Evolutionary conservation across 30 jellyfish, hydroid and myxozoan genomes (phyloP).

Genomic region (Euphysa ruthae): DNA sequence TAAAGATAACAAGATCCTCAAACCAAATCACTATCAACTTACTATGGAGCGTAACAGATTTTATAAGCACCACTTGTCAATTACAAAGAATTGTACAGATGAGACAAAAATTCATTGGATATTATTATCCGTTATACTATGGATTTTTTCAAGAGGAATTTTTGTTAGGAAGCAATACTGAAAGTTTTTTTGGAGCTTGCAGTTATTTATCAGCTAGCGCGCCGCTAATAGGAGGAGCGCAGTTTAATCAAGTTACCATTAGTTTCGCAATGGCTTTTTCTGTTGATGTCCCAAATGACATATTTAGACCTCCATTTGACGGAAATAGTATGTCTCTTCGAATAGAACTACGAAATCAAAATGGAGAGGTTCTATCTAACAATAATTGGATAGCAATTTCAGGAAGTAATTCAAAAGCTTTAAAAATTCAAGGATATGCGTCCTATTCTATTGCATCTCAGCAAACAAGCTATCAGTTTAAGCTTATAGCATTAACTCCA

Average conservation of each 20-base stretch:
- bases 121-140: constrained; percentile 22
- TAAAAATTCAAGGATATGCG: constrained; percentile 6
- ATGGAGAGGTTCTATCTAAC: constrained; percentile 1
- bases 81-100: constrained; percentile 13
- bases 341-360: constrained; percentile 17
- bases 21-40: constrained; percentile 8
- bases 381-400: constrained; percentile 8
- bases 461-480: constrained; percentile 13
- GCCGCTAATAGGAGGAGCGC: constrained; percentile 20
- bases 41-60: constrained; percentile 35
- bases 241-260: constrained; percentile 5
- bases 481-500: constrained; percentile 22
- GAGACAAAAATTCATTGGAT: constrained; percentile 30
- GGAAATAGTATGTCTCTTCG: neutral
- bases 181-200: constrained; percentile 31
- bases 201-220: constrained; percentile 47
- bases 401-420: constrained; percentile 7
- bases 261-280: constrained; percentile 40
- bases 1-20: constrained; percentile 21
- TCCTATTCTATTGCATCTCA: constrained; percentile 12
- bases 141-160: constrained; percentile 36
- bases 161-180: neutral
- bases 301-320: constrained; percentile 49
- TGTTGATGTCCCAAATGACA: constrained; percentile 17
- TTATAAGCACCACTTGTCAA: constrained; percentile 31